These are phyloP conservation scores for Rhinolophus sinicus DNA, from an alignment of 2,113 vertebrate genomes.

Conservation along the genomic window DNA sequence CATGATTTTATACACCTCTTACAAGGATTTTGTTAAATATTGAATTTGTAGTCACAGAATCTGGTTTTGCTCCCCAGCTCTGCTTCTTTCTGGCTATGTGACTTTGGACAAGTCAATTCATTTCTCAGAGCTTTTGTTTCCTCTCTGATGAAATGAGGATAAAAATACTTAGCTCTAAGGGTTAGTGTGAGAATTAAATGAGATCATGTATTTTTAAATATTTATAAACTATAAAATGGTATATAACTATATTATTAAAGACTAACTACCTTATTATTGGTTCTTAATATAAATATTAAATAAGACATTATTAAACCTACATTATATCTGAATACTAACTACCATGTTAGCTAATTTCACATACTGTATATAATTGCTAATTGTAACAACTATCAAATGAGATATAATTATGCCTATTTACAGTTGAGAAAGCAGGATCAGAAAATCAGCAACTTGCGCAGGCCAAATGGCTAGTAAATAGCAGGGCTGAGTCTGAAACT, in stretches of 20 bases:
- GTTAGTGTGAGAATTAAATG: too few species aligned
- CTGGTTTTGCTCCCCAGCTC: not conserved
- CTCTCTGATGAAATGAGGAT: too few species aligned
- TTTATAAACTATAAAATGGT: not conserved
- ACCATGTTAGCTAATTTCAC: not conserved
- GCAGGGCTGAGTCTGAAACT: not conserved
- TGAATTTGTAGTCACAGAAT: not conserved
- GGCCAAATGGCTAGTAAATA: not conserved
- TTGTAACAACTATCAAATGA: not conserved
- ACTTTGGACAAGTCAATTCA: not conserved
- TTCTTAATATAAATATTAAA: constrained; percentile 28
- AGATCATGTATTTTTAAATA: not conserved
- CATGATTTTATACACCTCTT: not conserved
- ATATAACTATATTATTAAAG: not conserved
- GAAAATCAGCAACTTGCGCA: not conserved
- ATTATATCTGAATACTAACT: not conserved
- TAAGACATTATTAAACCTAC: not conserved
- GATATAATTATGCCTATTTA: not conserved
- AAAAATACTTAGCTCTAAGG: too few species aligned
- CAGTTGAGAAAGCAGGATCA: not conserved
- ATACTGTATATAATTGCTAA: not conserved
- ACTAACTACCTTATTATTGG: not conserved
- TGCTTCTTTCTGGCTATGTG: not conserved
- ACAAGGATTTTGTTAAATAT: not conserved
- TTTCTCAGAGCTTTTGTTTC: too few species aligned